phyloP scores from a whole-genome alignment of 2,797 vertebrate genomes.

The Pteropus rufus region DNA sequence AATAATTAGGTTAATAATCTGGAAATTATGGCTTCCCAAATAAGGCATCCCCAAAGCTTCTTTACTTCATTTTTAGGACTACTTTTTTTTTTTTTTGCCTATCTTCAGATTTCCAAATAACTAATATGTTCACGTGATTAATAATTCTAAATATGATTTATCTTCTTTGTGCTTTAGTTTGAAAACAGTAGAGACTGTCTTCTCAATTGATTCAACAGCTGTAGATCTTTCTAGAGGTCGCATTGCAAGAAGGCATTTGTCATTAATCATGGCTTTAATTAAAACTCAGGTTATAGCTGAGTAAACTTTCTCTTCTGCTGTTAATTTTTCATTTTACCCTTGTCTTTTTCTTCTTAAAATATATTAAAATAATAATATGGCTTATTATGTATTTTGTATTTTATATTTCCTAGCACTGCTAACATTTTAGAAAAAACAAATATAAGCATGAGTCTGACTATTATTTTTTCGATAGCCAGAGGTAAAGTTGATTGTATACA shows the following conservation, averaged over 20 bases:
- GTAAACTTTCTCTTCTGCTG: slow-evolving; percentile 49
- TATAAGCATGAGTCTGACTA: slow-evolving; percentile 4
- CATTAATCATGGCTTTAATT: slow-evolving; percentile 79
- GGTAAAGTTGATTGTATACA: neutral
- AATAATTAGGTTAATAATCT: slow-evolving; percentile 80
- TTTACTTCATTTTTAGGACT: slow-evolving; percentile 52
- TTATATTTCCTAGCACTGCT: slow-evolving; percentile 43
- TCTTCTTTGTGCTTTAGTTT: slow-evolving; percentile 67
- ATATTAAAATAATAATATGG: neutral
- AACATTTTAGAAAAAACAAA: slow-evolving; percentile 28
- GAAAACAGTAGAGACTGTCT: slow-evolving; percentile 57
- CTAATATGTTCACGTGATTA: slow-evolving; percentile 37
- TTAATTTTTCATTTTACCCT: slow-evolving; percentile 60
- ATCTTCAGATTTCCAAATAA: slow-evolving; percentile 42
- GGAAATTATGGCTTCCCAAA: slow-evolving; percentile 75
- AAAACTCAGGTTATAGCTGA: slow-evolving; percentile 73
- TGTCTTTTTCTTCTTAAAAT: slow-evolving; percentile 43
- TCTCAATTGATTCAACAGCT: slow-evolving; percentile 73
- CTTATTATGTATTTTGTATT: slow-evolving; percentile 53
- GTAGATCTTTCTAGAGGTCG: slow-evolving; percentile 75
- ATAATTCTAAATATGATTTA: slow-evolving; percentile 69
- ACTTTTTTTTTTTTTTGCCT: neutral
- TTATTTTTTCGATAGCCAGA: neutral
- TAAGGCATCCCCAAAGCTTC: slow-evolving; percentile 1
- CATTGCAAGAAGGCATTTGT: slow-evolving; percentile 63